A percentile compares a stretch with the other conserved stretches of the same genome.
Evolutionary conservation across 2,113 vertebrate genomes (phyloP).

Genomic region (Atrichornis clamosus): DNA sequence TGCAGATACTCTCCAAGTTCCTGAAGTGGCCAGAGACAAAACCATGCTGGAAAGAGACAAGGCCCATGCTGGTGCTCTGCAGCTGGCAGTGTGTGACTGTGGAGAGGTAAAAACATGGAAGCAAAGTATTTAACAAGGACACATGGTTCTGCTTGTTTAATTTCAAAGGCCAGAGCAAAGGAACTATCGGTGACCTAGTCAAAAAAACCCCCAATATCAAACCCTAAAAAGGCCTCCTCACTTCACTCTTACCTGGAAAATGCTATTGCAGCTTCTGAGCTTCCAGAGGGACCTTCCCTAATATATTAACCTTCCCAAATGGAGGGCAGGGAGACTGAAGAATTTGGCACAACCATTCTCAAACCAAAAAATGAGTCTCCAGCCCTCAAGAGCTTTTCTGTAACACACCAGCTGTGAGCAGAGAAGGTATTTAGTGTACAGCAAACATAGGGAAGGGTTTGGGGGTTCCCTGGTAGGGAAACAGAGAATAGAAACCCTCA

Average conservation of each 20-base stretch:
- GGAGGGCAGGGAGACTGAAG: not conserved
- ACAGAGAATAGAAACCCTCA: not conserved
- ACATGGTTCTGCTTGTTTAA: not conserved
- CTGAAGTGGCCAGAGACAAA: not conserved
- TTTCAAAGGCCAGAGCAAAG: conserved; percentile 3
- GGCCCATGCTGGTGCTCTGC: not conserved
- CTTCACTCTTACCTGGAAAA: not conserved
- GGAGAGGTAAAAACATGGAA: not conserved
- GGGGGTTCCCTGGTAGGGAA: not conserved
- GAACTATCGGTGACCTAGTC: not conserved
- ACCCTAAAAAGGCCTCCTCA: not conserved
- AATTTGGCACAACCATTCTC: not conserved
- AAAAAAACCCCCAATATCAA: not conserved
- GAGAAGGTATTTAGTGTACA: not conserved
- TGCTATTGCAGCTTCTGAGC: not conserved
- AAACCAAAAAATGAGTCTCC: not conserved
- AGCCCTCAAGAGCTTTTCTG: not conserved
- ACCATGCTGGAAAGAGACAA: not conserved
- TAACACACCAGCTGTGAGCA: not conserved
- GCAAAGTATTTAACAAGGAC: not conserved
- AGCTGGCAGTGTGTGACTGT: not conserved
- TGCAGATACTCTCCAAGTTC: not conserved
- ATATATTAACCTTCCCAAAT: not conserved
- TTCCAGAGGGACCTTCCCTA: not conserved
- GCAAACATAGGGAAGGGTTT: not conserved